These are phyloP conservation scores for Pelecanus crispus DNA, from an alignment of 2,113 vertebrate species.

Conservation along the genomic window DNA sequence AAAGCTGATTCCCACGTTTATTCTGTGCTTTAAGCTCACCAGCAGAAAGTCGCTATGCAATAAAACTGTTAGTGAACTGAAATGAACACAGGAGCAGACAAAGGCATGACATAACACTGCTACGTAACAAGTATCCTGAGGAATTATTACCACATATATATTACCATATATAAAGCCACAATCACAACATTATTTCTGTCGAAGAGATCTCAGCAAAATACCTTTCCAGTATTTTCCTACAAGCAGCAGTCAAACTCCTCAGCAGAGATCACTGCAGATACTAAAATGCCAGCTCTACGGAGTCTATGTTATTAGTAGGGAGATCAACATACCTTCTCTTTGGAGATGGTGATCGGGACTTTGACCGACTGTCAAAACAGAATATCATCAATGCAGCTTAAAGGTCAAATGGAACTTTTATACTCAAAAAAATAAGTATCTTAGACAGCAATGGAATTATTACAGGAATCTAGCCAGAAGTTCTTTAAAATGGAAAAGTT, in stretches of 20 bases:
- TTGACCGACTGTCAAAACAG: slow-evolving; percentile 78
- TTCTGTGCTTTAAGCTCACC: neutral
- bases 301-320: neutral
- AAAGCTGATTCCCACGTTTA: neutral
- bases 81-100: neutral
- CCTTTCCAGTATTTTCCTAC: neutral
- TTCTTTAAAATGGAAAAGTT: neutral
- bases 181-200: neutral
- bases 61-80: neutral
- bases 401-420: neutral
- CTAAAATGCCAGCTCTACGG: neutral
- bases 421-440: neutral
- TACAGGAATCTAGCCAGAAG: neutral
- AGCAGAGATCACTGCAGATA: neutral
- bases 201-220: neutral
- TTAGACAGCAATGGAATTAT: neutral
- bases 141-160: neutral
- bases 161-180: neutral
- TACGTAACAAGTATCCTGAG: neutral
- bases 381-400: slow-evolving; percentile 9
- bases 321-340: slow-evolving; percentile 81
- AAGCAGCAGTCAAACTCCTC: neutral
- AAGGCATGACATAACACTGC: neutral
- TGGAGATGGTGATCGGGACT: slow-evolving; percentile 82
- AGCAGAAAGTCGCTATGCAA: neutral